Percentiles rank a stretch among this genome's conserved stretches.
Evolutionary conservation across 2,113 vertebrate species (phyloP).

Genomic region (Engraulis encrasicolus): DNA sequence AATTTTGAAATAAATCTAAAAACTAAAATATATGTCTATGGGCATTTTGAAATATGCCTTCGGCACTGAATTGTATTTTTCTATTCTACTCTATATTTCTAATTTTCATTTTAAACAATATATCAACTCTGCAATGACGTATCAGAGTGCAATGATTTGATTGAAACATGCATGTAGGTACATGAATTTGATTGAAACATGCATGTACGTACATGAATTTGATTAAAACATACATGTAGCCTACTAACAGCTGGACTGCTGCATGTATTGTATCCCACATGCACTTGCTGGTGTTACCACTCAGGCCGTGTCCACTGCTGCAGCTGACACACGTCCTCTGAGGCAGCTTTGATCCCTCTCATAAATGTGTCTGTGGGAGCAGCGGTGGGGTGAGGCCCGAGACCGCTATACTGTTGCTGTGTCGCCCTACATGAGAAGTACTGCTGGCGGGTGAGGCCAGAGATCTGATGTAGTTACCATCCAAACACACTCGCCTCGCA

Average conservation of each 20-base stretch:
- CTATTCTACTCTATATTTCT: background rate
- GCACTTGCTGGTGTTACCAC: background rate
- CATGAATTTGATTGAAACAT: no score
- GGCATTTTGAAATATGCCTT: background rate
- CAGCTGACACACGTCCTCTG: background rate
- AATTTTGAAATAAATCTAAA: background rate
- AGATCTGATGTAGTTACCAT: constrained; percentile 19
- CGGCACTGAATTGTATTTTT: background rate
- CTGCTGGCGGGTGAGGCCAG: constrained; percentile 43
- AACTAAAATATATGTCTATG: background rate
- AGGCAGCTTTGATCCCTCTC: constrained; percentile 15
- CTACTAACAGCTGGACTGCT: background rate
- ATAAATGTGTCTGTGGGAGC: constrained; percentile 25
- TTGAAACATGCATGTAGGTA: no score
- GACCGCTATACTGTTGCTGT: no score
- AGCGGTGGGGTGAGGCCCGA: no score
- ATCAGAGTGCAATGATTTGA: background rate
- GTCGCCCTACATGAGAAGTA: constrained; percentile 25
- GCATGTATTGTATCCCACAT: background rate
- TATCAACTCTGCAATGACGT: background rate
- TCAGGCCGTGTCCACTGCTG: background rate
- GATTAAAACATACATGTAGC: background rate
- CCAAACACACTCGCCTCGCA: no score
- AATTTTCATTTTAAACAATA: background rate
- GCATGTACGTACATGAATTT: no score